Conservation (phyloP, 2,888 invertebrate genomes). For the Subacronicta megacephala region DNA sequence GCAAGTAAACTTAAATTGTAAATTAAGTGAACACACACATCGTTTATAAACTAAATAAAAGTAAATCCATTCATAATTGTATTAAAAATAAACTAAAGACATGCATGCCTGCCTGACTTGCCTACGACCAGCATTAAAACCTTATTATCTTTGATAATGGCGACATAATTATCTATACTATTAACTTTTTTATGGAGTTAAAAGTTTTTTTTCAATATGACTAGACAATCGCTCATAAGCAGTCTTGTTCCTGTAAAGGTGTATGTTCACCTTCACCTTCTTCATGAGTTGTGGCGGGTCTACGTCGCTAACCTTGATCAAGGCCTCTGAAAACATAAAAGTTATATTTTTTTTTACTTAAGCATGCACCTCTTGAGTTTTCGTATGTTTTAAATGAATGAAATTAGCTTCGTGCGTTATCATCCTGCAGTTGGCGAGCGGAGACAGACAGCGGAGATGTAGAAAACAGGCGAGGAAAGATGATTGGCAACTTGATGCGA, state of each 20-base stretch:
- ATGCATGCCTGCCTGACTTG: background rate
- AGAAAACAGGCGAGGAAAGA: too few species aligned
- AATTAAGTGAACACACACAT: conserved; percentile 4
- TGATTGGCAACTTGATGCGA: too few species aligned
- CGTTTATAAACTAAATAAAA: conserved; percentile 15
- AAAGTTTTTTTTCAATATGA: conserved; percentile 76
- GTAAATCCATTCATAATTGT: background rate
- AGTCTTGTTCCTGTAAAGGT: conserved; percentile 90
- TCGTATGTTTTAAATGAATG: too few species aligned
- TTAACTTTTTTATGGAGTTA: too few species aligned
- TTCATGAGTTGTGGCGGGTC: conserved; percentile 87
- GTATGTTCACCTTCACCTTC: conserved; percentile 90
- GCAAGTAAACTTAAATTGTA: conserved; percentile 17
- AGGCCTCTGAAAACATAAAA: conserved; percentile 83
- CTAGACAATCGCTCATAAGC: conserved; percentile 81
- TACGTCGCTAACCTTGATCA: conserved; percentile 86
- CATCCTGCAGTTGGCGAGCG: too few species aligned
- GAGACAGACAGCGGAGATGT: too few species aligned
- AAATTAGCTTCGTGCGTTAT: too few species aligned
- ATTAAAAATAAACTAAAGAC: background rate
- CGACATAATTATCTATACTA: too few species aligned
- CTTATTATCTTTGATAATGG: too few species aligned
- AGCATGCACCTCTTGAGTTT: too few species aligned
- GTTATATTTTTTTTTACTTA: too few species aligned
- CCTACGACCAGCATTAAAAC: too few species aligned